Evolutionary conservation across 2,113 vertebrate genomes (phyloP).

Genomic region (Pampusana beccarii): DNA sequence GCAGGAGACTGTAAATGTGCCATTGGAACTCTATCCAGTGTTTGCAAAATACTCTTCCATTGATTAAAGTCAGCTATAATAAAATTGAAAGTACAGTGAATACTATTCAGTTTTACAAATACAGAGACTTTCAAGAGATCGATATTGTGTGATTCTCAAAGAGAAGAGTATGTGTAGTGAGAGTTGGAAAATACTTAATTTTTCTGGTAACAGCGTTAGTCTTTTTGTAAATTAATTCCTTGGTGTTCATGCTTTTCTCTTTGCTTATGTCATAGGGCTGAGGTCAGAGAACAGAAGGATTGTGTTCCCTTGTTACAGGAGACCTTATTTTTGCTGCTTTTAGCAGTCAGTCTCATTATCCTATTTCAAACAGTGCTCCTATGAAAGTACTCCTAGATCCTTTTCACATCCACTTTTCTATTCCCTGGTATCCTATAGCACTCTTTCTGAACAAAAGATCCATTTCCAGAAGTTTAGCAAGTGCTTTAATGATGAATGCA

Average conservation of each 20-base stretch:
- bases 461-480: constrained; percentile 59
- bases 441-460: constrained; percentile 49
- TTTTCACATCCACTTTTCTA: constrained; percentile 30
- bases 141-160: neutral
- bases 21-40: neutral
- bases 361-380: constrained; percentile 48
- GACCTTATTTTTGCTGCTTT: constrained; percentile 46
- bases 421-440: constrained; percentile 50
- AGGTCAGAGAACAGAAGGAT: constrained; percentile 59
- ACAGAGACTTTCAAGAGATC: neutral
- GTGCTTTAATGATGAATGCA: constrained; percentile 52
- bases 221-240: constrained; percentile 3
- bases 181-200: neutral
- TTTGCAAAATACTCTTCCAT: neutral
- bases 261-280: constrained; percentile 29
- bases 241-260: neutral
- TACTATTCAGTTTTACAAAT: neutral
- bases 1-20: neutral
- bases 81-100: neutral
- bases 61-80: neutral
- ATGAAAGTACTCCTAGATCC: constrained; percentile 48
- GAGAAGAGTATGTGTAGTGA: neutral
- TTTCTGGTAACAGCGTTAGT: neutral
- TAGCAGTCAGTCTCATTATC: constrained; percentile 48
- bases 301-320: constrained; percentile 58